Percentiles rank a stretch among this genome's conserved stretches.
phyloP scores from a whole-genome alignment of 2,797 vertebrate species.

The Artibeus jamaicensis region DNA sequence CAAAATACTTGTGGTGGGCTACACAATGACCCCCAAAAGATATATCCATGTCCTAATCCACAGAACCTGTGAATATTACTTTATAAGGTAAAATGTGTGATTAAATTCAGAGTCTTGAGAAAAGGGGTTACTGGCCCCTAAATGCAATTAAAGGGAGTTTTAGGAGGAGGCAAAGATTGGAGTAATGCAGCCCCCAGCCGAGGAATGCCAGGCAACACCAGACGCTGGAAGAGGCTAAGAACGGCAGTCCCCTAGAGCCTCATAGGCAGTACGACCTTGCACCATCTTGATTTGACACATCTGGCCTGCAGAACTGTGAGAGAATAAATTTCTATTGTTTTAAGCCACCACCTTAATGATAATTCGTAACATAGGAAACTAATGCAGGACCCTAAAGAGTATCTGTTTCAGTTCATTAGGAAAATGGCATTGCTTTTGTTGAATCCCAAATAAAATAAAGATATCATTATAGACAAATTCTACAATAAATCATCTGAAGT shows the following conservation, averaged over 20 bases:
- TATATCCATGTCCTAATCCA: not conserved
- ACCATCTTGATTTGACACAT: not conserved
- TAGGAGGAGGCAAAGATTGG: not conserved
- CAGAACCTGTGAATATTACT: not conserved
- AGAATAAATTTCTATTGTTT: not conserved
- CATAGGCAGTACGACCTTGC: not conserved
- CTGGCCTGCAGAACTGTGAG: not conserved
- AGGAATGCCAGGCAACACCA: not conserved
- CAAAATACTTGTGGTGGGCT: not conserved
- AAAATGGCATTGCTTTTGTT: not conserved
- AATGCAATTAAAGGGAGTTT: not conserved
- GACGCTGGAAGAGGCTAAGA: not conserved
- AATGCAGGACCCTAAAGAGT: not conserved
- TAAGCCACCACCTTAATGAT: not conserved
- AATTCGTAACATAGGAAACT: slow-evolving; percentile 5
- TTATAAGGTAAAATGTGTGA: not conserved
- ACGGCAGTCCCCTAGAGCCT: not conserved
- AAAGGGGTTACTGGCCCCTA: not conserved
- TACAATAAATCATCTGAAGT: not conserved
- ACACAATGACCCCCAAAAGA: not conserved
- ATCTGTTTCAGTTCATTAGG: not conserved
- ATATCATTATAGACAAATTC: not conserved
- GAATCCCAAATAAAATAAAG: not conserved
- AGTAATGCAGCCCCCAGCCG: not conserved
- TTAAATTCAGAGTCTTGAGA: not conserved